Conservation (phyloP, 2,888 invertebrate genomes). For the Leistus spinibarbis region DNA sequence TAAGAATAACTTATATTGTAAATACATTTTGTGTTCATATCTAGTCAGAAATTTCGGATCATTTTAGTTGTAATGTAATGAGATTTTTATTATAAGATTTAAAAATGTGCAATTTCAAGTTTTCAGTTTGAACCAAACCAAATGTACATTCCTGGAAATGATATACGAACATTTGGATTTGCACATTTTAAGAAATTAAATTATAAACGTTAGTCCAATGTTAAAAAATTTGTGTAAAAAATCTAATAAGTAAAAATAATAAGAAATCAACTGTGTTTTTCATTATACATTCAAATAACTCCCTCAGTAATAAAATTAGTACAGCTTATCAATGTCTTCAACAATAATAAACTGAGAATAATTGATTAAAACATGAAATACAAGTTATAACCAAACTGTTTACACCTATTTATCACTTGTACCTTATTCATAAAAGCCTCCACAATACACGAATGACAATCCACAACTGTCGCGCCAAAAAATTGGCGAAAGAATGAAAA, state of each 20-base stretch:
- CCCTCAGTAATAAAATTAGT: no score
- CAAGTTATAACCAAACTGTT: neutral
- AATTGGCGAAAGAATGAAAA: slow-evolving; percentile 38
- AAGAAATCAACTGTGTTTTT: slow-evolving; percentile 19
- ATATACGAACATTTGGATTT: slow-evolving; percentile 3
- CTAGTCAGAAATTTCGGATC: slow-evolving; percentile 20
- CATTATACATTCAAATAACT: neutral
- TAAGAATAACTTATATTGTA: slow-evolving; percentile 14
- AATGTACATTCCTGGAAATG: neutral
- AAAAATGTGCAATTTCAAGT: neutral
- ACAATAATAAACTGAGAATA: no score
- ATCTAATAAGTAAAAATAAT: slow-evolving; percentile 35
- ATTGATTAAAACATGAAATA: no score
- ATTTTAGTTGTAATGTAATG: slow-evolving; percentile 23
- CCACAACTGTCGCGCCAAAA: neutral
- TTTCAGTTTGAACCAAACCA: neutral
- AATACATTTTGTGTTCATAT: slow-evolving; percentile 29
- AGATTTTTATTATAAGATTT: slow-evolving; percentile 32
- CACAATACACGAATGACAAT: no score
- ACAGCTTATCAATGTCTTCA: no score
- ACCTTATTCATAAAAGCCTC: no score
- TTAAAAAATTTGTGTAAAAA: slow-evolving; percentile 36
- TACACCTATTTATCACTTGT: neutral
- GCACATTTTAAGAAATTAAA: slow-evolving; percentile 9
- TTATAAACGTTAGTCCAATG: slow-evolving; percentile 32